A percentile compares a stretch with the other conserved stretches of the same genome.
Evolutionary conservation across 2,888 invertebrate species (phyloP).

Genomic region (Cremastinae sp.): DNA sequence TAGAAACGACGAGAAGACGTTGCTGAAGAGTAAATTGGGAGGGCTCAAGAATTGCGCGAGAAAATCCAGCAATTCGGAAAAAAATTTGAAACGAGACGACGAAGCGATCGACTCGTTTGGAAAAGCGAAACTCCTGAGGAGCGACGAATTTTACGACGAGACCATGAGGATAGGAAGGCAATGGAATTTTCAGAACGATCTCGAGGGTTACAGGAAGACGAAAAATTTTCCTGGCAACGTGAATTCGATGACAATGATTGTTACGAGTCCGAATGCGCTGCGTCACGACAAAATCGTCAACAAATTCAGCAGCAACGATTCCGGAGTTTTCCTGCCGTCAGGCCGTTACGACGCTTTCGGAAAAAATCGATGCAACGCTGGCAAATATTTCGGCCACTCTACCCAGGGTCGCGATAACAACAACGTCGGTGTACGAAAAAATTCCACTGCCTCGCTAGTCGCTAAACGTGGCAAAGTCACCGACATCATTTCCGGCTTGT

Average conservation of each 20-base stretch:
- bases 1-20: conserved; percentile 59
- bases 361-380: conserved; percentile 77
- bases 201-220: conserved; percentile 64
- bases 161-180: conserved; percentile 59
- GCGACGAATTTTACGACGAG: conserved; percentile 73
- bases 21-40: conserved; percentile 47
- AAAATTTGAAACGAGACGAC: conserved; percentile 61
- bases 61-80: conserved; percentile 30
- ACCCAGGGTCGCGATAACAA: conserved; percentile 43
- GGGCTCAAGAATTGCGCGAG: conserved; percentile 56
- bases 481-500: conserved; percentile 77
- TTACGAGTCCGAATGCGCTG: conserved; percentile 29
- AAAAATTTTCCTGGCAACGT: conserved; percentile 52
- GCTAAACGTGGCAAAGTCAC: conserved; percentile 77
- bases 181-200: conserved; percentile 66
- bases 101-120: conserved; percentile 58
- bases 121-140: conserved; percentile 67
- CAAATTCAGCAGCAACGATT: conserved; percentile 69
- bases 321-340: conserved; percentile 70
- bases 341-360: conserved; percentile 76
- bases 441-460: conserved; percentile 68
- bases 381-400: conserved; percentile 75
- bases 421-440: conserved; percentile 66
- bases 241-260: conserved; percentile 25
- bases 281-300: conserved; percentile 64